phyloP scores from a whole-genome alignment of 2,797 vertebrate species.

The Bufotes viridis region DNA sequence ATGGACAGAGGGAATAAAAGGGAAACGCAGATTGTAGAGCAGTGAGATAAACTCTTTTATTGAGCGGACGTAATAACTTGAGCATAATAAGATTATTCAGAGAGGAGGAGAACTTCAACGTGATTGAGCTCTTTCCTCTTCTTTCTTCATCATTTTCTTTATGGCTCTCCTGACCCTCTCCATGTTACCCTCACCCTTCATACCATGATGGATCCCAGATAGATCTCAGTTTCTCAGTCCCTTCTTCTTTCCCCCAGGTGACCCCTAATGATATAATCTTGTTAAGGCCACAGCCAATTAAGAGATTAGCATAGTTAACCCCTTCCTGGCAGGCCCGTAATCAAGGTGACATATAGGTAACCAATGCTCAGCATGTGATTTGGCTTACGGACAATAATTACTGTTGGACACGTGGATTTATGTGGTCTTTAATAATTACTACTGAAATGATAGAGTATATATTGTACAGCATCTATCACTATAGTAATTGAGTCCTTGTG shows the following conservation, averaged over 20 bases:
- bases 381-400: too few relatives aligned
- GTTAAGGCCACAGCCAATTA: constrained; percentile 44
- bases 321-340: neutral
- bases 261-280: constrained; percentile 56
- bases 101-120: neutral
- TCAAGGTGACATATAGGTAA: neutral
- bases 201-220: constrained; percentile 56
- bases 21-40: constrained; percentile 1
- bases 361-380: neutral
- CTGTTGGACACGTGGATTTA: too few relatives aligned
- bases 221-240: constrained; percentile 10
- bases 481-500: too few relatives aligned
- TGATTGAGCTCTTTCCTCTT: neutral
- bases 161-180: neutral
- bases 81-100: constrained; percentile 2
- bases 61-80: constrained; percentile 1
- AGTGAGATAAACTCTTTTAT: constrained; percentile 31
- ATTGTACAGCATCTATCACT: too few relatives aligned
- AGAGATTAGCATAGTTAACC: constrained; percentile 52
- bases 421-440: too few relatives aligned
- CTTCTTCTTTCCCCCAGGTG: neutral
- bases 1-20: constrained; percentile 22
- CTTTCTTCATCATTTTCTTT: neutral
- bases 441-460: too few relatives aligned
- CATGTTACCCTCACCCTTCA: neutral